These are phyloP conservation scores for Ichneumoninae sp. DNA, from an alignment of 2,888 invertebrate genomes.

Conservation along the genomic window DNA sequence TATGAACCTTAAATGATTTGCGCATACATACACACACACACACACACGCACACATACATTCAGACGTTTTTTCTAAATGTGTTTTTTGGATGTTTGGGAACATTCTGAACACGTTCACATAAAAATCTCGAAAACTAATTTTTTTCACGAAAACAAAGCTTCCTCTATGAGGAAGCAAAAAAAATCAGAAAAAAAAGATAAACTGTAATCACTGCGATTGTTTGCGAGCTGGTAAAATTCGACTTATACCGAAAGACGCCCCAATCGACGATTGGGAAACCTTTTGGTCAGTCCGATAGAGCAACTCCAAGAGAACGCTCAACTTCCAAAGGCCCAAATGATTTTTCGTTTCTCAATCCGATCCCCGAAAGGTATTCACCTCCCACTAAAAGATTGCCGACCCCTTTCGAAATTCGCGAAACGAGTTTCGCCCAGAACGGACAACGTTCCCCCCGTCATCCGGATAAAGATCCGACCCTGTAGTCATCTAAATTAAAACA, in stretches of 20 bases:
- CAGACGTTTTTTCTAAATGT: too few species aligned
- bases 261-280: background rate
- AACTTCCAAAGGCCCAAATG: background rate
- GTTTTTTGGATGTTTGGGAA: too few species aligned
- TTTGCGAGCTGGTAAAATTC: background rate
- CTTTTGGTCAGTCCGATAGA: background rate
- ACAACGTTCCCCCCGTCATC: slow-evolving; percentile 23
- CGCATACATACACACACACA: too few species aligned
- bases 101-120: too few species aligned
- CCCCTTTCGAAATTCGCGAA: slow-evolving; percentile 30
- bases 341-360: background rate
- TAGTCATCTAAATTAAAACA: slow-evolving; percentile 63
- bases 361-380: slow-evolving; percentile 17
- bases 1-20: too few species aligned
- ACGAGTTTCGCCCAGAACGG: slow-evolving; percentile 51
- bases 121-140: too few species aligned
- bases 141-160: too few species aligned
- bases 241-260: background rate
- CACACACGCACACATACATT: too few species aligned
- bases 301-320: background rate
- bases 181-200: background rate
- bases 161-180: background rate
- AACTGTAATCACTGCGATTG: background rate
- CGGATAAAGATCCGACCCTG: slow-evolving; percentile 50
- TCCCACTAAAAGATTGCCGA: slow-evolving; percentile 45